These are phyloP conservation scores for Meiosimyza decipiens DNA, from an alignment of 2,888 invertebrate species.

Conservation along the genomic window DNA sequence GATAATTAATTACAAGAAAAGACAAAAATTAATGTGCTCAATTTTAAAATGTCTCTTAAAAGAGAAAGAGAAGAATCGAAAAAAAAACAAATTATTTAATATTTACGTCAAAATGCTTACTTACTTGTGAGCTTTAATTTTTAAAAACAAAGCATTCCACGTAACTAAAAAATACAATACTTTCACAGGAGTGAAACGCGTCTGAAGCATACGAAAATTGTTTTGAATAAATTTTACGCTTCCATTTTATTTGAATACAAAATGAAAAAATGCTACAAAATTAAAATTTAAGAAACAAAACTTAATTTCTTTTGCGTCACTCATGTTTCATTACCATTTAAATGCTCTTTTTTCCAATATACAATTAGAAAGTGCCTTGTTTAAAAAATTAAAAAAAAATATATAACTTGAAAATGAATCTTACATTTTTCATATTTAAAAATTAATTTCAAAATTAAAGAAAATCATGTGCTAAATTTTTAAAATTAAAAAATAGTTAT, in stretches of 20 bases:
- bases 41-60: constrained; percentile 7
- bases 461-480: constrained; percentile 22
- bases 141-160: constrained; percentile 27
- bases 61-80: too few relatives aligned
- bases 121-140: constrained; percentile 21
- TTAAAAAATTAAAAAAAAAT: constrained; percentile 1
- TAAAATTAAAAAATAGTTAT: constrained; percentile 12
- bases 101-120: background rate
- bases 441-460: background rate
- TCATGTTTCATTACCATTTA: too few relatives aligned
- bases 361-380: constrained; percentile 22
- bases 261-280: too few relatives aligned
- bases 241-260: too few relatives aligned
- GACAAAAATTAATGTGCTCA: constrained; percentile 33
- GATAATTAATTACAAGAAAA: constrained; percentile 38
- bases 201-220: too few relatives aligned
- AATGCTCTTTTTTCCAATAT: too few relatives aligned
- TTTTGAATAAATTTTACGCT: too few relatives aligned
- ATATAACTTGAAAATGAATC: background rate
- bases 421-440: background rate
- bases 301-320: too few relatives aligned
- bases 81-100: constrained; percentile 23
- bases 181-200: too few relatives aligned
- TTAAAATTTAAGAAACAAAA: too few relatives aligned
- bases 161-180: too few relatives aligned